Percentiles rank a stretch among this genome's conserved stretches.
phyloP scores from a whole-genome alignment of 2,113 vertebrate genomes.

The Eubucco bourcierii region DNA sequence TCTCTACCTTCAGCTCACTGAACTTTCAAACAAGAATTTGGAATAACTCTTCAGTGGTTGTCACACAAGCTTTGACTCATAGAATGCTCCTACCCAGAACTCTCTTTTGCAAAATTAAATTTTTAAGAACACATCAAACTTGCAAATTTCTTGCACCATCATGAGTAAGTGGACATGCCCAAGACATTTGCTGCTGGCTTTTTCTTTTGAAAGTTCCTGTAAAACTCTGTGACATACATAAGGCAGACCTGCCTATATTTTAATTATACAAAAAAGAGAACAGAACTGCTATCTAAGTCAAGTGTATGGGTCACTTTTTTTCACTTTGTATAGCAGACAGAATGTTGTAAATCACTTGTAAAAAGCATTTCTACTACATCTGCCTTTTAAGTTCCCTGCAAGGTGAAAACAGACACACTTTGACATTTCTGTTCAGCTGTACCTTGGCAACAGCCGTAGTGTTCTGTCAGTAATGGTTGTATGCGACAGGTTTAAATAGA shows the following conservation, averaged over 20 bases:
- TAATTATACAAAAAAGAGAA: background rate
- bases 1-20: background rate
- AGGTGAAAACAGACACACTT: background rate
- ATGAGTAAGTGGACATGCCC: background rate
- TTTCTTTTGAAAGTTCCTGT: background rate
- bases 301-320: background rate
- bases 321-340: background rate
- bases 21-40: background rate
- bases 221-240: background rate
- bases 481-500: slow-evolving; percentile 83
- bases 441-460: slow-evolving; percentile 79
- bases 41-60: background rate
- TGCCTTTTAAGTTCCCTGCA: background rate
- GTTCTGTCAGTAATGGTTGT: slow-evolving; percentile 79
- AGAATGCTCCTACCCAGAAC: background rate
- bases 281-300: background rate
- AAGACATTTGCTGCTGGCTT: background rate
- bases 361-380: background rate
- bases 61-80: background rate
- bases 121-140: background rate
- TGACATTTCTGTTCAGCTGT: background rate
- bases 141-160: background rate
- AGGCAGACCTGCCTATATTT: background rate
- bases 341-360: background rate
- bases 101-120: background rate